Evolutionary conservation across 1,140 invertebrate species (phyloP), one percentile per base, ranked within the genome.

Genomic region (Charaxes varanes): DNA sequence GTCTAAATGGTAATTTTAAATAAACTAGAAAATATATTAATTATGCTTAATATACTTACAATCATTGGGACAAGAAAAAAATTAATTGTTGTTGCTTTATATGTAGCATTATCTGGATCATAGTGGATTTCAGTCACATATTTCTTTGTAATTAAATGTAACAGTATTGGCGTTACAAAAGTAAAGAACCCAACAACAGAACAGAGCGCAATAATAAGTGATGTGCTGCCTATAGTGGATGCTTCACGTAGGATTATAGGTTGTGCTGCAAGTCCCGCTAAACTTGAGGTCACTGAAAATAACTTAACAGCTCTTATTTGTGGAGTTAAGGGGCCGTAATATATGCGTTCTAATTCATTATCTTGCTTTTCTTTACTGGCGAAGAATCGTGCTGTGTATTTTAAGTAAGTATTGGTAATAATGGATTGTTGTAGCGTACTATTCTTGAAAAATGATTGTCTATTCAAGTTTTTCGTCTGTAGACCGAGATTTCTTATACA

Each of bases 131-230:
- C 81, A 0, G 88, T 91, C 0, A 97, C 90, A 87, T 97, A 98
- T 77, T 93, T 94, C 60, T 92, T 96, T 2, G 93, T 91, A 7
- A 97, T 81, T 3, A 88, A 83, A 84, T 97, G 93, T 41, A 97
- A 80, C 13, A 97, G 62, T 10, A 95, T 24, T 1, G 96, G 96
- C 3, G 94, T 96, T 0, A 90, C 80, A 56, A 96, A 90, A 2
- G 94, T 92, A 63, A 96, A 93, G 52, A 95, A 88, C 12, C 90
- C 91, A 1, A 94, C 84, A 23, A 91, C 81, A 1, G 87, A 85
- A 51, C 88, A 90, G 3, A 91, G 38, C 2, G 86, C 88, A 35
- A 92, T 63, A 0, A 89, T 68, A 24, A 89, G 68, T 2, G 78
- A 69, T 0, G 88, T 85, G 21, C 86, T 67, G 26, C 87, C 87